Conservation (phyloP, 2,113 vertebrate species). For the Thalassarche chlororhynchos region DNA sequence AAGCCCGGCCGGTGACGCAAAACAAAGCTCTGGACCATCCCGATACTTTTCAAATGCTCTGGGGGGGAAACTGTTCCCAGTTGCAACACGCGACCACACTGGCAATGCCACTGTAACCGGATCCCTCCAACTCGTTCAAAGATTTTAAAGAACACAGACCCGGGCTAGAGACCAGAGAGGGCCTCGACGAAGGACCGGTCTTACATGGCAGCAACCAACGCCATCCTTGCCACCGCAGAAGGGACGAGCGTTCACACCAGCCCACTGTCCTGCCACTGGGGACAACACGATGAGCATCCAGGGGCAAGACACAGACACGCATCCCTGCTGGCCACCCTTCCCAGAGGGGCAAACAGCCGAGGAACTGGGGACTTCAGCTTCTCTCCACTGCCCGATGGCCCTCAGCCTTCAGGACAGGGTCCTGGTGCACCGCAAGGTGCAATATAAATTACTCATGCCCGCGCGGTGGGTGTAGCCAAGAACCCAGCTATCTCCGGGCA, state of each 20-base stretch:
- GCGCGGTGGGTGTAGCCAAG: background rate
- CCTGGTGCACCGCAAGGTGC: background rate
- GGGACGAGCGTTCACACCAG: rapidly evolving
- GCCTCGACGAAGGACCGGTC: background rate
- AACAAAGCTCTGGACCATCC: background rate
- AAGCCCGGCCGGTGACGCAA: rapidly evolving
- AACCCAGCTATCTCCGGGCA: background rate
- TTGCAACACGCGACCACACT: rapidly evolving
- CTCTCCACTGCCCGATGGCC: background rate
- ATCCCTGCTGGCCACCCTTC: background rate
- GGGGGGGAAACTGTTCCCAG: background rate
- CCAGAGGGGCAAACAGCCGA: background rate
- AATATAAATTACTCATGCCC: background rate
- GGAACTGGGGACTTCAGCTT: background rate
- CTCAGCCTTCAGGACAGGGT: background rate
- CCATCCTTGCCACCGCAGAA: rapidly evolving
- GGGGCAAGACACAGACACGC: rapidly evolving
- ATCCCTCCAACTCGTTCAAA: background rate
- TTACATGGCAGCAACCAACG: background rate
- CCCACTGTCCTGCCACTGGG: background rate
- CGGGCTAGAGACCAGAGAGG: background rate
- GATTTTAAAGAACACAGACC: background rate
- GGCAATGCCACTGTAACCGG: background rate
- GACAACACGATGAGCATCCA: rapidly evolving
- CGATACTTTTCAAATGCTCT: background rate